Percentiles rank a stretch among this genome's conserved stretches.
phyloP scores from a whole-genome alignment of 2,888 invertebrate genomes.

The Empis livida region DNA sequence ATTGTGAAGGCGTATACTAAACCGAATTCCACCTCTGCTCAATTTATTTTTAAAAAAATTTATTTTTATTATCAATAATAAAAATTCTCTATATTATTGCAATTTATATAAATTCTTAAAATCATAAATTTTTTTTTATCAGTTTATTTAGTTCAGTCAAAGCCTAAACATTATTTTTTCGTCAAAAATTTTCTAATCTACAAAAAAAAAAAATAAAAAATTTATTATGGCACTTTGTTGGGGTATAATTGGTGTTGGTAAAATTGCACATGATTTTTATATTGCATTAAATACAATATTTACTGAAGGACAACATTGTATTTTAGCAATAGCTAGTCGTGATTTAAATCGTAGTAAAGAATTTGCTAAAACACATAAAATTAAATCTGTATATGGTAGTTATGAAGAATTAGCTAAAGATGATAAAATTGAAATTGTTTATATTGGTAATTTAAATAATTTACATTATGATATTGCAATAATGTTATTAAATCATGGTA shows the following conservation, averaged over 20 bases:
- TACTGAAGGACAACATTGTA: conserved; percentile 47
- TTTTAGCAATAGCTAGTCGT: conserved; percentile 65
- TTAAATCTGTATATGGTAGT: conserved; percentile 53
- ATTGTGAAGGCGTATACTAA: too few species aligned
- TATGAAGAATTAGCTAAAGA: conserved; percentile 62
- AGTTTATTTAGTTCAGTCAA: conserved; percentile 6
- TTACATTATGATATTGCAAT: conserved; percentile 54
- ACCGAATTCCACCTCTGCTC: too few species aligned
- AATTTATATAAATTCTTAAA: too few species aligned
- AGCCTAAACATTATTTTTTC: conserved; percentile 7
- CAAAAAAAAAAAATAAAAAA: background rate
- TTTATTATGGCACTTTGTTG: conserved; percentile 42
- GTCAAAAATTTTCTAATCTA: background rate
- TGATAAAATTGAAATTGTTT: conserved; percentile 64
- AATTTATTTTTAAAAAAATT: too few species aligned
- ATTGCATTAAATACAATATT: conserved; percentile 47
- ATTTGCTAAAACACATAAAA: conserved; percentile 57
- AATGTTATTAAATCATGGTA: conserved; percentile 60
- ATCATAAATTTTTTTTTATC: conserved; percentile 5
- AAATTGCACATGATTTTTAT: conserved; percentile 71
- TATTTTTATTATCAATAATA: too few species aligned
- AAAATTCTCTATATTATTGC: too few species aligned
- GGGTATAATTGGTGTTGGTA: conserved; percentile 72
- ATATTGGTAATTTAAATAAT: conserved; percentile 61
- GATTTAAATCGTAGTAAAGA: conserved; percentile 50